Percentiles rank a stretch among this genome's conserved stretches.
Conservation (phyloP, 2,888 invertebrate species). For the Penaeus monodon region DNA sequence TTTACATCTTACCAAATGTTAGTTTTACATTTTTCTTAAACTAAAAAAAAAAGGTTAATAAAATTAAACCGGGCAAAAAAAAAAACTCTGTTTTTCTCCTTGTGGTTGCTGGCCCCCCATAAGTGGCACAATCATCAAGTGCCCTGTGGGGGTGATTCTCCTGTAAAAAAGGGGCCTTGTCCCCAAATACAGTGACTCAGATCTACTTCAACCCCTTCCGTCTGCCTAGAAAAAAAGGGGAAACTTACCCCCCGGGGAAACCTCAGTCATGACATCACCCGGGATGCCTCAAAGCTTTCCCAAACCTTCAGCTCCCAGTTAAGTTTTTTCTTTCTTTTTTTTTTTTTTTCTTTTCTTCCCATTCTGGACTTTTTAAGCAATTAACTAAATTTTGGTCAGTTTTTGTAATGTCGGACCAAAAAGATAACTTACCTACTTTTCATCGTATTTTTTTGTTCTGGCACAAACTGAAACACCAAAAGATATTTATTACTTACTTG, state of each 20-base stretch:
- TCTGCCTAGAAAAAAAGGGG: constrained; percentile 67
- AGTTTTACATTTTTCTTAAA: too few relatives aligned
- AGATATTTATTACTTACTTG: too few relatives aligned
- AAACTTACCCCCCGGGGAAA: constrained; percentile 65
- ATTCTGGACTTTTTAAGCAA: too few relatives aligned
- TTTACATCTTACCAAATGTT: too few relatives aligned
- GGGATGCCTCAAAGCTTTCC: constrained; percentile 53
- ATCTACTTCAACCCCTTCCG: constrained; percentile 76
- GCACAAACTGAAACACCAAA: too few relatives aligned
- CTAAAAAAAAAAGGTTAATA: too few relatives aligned
- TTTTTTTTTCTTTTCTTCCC: too few relatives aligned
- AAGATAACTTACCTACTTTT: too few relatives aligned
- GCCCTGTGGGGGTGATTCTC: constrained; percentile 83
- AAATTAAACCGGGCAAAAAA: too few relatives aligned
- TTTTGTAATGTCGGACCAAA: neutral
- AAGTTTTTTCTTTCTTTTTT: constrained; percentile 6
- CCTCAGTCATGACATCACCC: constrained; percentile 30
- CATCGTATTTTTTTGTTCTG: too few relatives aligned
- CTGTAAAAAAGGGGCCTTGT: constrained; percentile 85
- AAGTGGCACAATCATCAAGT: constrained; percentile 80
- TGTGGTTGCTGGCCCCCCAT: constrained; percentile 80
- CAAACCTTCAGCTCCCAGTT: constrained; percentile 42
- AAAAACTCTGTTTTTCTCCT: neutral
- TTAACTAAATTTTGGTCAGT: neutral
- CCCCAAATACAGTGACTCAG: constrained; percentile 74